These are phyloP conservation scores for Notothenia rossii DNA, from an alignment of 2,113 vertebrate genomes.

Conservation along the genomic window DNA sequence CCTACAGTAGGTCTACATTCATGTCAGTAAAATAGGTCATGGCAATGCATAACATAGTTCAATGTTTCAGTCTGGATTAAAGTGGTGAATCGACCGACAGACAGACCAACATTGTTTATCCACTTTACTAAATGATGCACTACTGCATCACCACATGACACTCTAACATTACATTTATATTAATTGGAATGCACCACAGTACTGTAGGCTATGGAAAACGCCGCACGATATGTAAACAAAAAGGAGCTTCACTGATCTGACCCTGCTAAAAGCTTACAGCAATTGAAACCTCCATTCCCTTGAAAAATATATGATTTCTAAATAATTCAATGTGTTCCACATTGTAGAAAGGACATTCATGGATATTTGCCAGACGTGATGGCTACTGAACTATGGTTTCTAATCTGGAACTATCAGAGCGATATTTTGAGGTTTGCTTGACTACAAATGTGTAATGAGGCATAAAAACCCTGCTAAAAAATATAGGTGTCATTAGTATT, in stretches of 20 bases:
- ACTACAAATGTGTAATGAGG: neutral
- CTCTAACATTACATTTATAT: neutral
- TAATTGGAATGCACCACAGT: neutral
- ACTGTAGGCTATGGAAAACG: neutral
- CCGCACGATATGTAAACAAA: conserved; percentile 6
- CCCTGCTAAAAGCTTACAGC: conserved; percentile 18
- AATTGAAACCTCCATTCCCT: conserved; percentile 16
- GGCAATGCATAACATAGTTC: neutral
- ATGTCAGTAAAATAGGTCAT: neutral
- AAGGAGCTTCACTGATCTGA: neutral
- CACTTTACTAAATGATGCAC: neutral
- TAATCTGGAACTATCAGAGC: conserved; percentile 1
- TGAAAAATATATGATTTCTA: conserved; percentile 53
- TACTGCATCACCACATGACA: neutral
- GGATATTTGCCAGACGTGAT: conserved; percentile 5
- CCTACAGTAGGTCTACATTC: neutral
- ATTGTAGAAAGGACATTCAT: conserved; percentile 13
- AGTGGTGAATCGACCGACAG: neutral
- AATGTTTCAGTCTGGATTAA: neutral
- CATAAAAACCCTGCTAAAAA: neutral
- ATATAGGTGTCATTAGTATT: neutral
- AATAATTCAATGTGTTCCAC: conserved; percentile 56
- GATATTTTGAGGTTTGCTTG: neutral
- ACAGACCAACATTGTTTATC: neutral
- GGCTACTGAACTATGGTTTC: neutral